Conservation (phyloP, 2,797 vertebrate species). For the Odontamblyopus rebecca region DNA sequence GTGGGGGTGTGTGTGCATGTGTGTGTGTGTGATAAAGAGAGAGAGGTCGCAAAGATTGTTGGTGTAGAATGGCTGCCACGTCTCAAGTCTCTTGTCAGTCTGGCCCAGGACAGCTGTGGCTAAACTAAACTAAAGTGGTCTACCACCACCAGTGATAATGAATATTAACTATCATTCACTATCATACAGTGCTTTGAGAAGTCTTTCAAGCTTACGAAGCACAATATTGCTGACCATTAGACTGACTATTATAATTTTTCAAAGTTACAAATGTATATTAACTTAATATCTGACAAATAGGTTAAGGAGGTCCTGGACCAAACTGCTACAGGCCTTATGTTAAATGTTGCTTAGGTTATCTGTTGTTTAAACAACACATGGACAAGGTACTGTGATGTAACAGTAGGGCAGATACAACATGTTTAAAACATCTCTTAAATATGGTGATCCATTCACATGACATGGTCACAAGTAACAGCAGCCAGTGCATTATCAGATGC, state of each 20-base stretch:
- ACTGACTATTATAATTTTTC: too few species aligned
- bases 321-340: constrained; percentile 17
- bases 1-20: neutral
- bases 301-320: constrained; percentile 47
- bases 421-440: constrained; percentile 11
- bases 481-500: neutral
- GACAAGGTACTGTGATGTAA: constrained; percentile 38
- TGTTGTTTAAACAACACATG: constrained; percentile 50
- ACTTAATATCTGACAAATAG: constrained; percentile 63
- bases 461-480: neutral
- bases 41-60: neutral
- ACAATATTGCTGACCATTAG: constrained; percentile 13
- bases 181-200: neutral
- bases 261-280: too few species aligned
- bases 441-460: neutral
- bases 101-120: constrained; percentile 1
- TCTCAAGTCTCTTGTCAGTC: neutral
- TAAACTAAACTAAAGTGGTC: neutral
- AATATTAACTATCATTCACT: neutral
- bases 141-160: neutral
- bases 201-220: constrained; percentile 25
- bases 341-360: constrained; percentile 30
- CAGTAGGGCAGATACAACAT: neutral
- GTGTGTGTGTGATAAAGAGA: neutral
- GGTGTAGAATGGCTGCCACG: neutral